Evolutionary conservation across 1,140 invertebrate species (phyloP).

Genomic region (Diorhabda carinulata): DNA sequence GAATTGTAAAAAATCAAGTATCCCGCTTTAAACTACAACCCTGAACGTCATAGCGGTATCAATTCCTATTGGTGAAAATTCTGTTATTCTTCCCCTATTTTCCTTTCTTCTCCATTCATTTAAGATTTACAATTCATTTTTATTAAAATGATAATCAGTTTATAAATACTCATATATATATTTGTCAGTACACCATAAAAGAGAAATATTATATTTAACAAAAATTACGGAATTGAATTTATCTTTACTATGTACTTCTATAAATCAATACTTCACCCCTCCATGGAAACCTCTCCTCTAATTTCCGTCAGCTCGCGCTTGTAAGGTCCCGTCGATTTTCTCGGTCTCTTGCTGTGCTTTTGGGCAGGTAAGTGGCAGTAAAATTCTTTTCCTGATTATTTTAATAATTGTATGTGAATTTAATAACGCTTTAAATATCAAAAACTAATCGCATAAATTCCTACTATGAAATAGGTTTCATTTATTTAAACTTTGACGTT

Average conservation of each 20-base stretch:
- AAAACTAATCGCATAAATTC: no score
- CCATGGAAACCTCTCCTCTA: conserved; percentile 29
- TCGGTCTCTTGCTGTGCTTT: conserved; percentile 38
- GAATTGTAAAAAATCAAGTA: conserved; percentile 20
- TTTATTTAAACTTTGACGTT: no score
- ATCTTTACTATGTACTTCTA: not conserved
- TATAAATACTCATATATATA: no score
- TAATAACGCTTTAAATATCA: no score
- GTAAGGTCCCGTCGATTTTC: conserved; percentile 28
- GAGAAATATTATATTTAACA: no score
- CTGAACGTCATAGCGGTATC: conserved; percentile 19
- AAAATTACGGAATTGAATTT: not conserved
- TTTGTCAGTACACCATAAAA: no score
- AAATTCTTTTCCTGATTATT: not conserved
- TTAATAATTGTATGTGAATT: no score
- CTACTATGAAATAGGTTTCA: no score
- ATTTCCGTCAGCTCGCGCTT: conserved; percentile 38
- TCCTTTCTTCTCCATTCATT: not conserved
- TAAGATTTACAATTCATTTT: no score
- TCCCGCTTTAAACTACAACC: conserved; percentile 26
- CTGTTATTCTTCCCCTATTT: conserved; percentile 33
- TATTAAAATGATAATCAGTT: no score
- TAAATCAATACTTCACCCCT: conserved; percentile 37
- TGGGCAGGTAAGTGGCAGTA: conserved; percentile 35
- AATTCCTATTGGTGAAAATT: conserved; percentile 29